phyloP scores from a whole-genome alignment of 2,797 vertebrate genomes.

The Rhincodon typus region DNA sequence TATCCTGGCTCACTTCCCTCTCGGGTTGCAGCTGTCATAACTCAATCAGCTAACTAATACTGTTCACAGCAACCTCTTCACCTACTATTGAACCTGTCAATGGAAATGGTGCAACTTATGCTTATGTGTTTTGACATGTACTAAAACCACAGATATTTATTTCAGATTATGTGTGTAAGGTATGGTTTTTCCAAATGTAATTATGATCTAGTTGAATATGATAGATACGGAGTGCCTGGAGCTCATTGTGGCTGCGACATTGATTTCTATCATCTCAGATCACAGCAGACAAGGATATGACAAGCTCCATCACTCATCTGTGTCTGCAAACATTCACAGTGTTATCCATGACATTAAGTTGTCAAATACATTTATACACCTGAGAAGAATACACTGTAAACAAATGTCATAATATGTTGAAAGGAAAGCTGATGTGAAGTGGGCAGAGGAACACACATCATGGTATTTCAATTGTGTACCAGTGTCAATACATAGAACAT shows the following conservation, averaged over 20 bases:
- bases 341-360: constrained; percentile 52
- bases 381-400: constrained; percentile 48
- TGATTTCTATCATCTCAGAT: constrained; percentile 53
- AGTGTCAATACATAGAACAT: constrained; percentile 39
- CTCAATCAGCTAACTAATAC: constrained; percentile 95
- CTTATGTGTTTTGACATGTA: constrained; percentile 75
- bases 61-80: constrained; percentile 54
- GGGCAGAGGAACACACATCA: constrained; percentile 28
- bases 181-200: constrained; percentile 63
- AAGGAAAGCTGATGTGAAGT: constrained; percentile 40
- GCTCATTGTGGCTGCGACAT: constrained; percentile 53
- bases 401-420: constrained; percentile 45
- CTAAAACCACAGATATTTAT: constrained; percentile 69
- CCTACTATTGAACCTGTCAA: constrained; percentile 69
- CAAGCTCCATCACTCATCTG: constrained; percentile 54
- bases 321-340: constrained; percentile 47
- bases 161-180: constrained; percentile 75
- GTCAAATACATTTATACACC: constrained; percentile 55
- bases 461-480: constrained; percentile 44
- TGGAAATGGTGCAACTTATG: constrained; percentile 70
- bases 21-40: constrained; percentile 95
- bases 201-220: constrained; percentile 56
- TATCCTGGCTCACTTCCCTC: constrained; percentile 67
- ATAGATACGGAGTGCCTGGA: constrained; percentile 54
- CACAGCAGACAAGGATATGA: constrained; percentile 54